Evolutionary conservation across 2,888 invertebrate species (phyloP).

Genomic region (Pasiphila rectangulata): DNA sequence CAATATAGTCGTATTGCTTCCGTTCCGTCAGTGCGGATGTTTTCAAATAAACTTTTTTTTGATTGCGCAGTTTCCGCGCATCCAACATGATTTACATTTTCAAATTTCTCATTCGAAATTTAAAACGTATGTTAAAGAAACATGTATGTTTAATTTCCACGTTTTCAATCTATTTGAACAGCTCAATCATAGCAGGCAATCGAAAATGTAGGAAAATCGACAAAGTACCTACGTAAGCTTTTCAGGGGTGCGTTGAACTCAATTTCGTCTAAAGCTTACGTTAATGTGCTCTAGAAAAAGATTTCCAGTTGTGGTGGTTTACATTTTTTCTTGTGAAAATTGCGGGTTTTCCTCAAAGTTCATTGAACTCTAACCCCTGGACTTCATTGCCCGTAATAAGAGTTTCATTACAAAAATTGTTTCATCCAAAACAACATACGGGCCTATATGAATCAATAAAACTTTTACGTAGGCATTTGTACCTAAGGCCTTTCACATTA

Average conservation of each 20-base stretch:
- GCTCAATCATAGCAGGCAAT: constrained; percentile 2
- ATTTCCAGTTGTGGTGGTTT: neutral
- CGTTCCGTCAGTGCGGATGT: constrained; percentile 13
- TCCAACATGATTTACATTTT: neutral
- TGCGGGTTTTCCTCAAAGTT: neutral
- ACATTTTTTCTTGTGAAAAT: neutral
- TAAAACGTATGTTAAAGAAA: neutral
- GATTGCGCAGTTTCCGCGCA: constrained; percentile 8
- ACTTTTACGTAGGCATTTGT: no score
- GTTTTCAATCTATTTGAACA: neutral
- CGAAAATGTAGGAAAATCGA: constrained; percentile 34
- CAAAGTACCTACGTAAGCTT: constrained; percentile 30
- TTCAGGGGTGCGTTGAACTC: constrained; percentile 55
- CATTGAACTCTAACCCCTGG: neutral
- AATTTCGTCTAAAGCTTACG: constrained; percentile 39
- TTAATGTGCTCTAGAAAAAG: neutral
- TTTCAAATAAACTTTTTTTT: constrained; percentile 12
- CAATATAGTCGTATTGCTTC: neutral
- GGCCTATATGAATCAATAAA: no score
- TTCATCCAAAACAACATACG: no score
- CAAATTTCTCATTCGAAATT: neutral
- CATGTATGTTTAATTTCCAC: neutral
- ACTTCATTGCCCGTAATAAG: no score
- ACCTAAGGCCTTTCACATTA: no score
- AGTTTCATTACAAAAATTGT: no score